Conservation (phyloP, 2,888 invertebrate species). For the Caenorhabditis drosophilae region DNA sequence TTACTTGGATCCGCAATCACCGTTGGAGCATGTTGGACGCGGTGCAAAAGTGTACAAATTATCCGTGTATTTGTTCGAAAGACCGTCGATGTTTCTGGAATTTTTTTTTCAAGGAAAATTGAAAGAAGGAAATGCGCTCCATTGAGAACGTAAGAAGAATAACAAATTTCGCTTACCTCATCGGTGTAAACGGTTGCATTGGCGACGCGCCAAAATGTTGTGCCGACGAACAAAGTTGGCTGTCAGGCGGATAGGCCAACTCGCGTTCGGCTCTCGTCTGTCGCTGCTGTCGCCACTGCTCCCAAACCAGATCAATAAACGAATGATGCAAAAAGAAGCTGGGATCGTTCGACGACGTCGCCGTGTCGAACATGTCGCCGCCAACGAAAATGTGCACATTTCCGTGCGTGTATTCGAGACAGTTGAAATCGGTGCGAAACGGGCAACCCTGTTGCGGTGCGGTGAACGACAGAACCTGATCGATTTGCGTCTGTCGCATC, state of each 20-base stretch:
- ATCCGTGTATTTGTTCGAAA: slow-evolving; percentile 63
- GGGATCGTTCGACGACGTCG: slow-evolving; percentile 68
- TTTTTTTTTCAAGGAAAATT: too few species aligned
- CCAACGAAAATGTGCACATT: slow-evolving; percentile 62
- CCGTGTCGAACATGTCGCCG: slow-evolving; percentile 57
- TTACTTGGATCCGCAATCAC: slow-evolving; percentile 44
- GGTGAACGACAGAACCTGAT: slow-evolving; percentile 61
- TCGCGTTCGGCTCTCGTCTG: slow-evolving; percentile 40
- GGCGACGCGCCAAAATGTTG: slow-evolving; percentile 54
- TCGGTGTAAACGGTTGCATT: slow-evolving; percentile 48
- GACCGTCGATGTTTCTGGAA: slow-evolving; percentile 56
- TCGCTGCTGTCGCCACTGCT: background rate
- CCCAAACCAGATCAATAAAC: slow-evolving; percentile 65
- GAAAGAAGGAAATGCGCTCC: too few species aligned
- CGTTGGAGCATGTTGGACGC: slow-evolving; percentile 54
- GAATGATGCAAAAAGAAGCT: slow-evolving; percentile 69
- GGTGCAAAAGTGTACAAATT: slow-evolving; percentile 61
- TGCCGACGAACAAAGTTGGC: slow-evolving; percentile 52
- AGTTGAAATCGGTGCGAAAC: slow-evolving; percentile 52
- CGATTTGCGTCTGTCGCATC: slow-evolving; percentile 53
- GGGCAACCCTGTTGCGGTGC: slow-evolving; percentile 59
- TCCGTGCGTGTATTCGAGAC: slow-evolving; percentile 58
- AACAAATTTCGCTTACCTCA: slow-evolving; percentile 13
- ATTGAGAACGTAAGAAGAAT: background rate
- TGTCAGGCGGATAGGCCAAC: slow-evolving; percentile 54